Evolutionary conservation across 2,797 vertebrate genomes (phyloP), one percentile per base, ranked within the genome.

Genomic region (Decapterus maruadsi): DNA sequence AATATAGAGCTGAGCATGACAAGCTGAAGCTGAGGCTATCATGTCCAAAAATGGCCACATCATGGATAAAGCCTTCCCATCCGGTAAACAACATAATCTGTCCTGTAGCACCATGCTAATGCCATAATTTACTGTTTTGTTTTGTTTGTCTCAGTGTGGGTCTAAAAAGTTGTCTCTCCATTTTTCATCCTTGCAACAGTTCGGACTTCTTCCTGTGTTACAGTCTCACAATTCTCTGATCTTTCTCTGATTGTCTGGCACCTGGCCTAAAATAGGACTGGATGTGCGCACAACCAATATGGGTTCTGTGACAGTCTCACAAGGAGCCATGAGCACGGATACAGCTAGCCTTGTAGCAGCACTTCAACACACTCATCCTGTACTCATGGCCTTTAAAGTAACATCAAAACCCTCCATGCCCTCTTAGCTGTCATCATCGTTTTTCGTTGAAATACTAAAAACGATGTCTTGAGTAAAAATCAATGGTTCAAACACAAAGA

Each of bases 11-110:
- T 42, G 10, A 42, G 45, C 0, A 13, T 51, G 42, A n/a, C 3
- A 42, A 34, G 29, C 16, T 3, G 13, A 45, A 34, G 29, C 16
- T 5, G 13, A 45, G 19, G 12, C 9, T 38, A 26, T 11, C 1
- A 56, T 56, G 17, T 55, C 58, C 54, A 50, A 60, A 61, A 59
- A 55, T 59, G 50, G 56, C 42, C n/a, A 76, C 1, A 26, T 12
- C 1, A 26, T 12, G 48, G 11, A 72, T 58, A 45, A 67, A 62
- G 0, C 4, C 48, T n/a, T 64, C 60, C 17, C 5, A 58, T 31
- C 20, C 8, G 8, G 14, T 29, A 16, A 55, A 62, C 40, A 55
- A 4, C 1, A 42, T 22, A 50, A 42, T 65, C 2, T 20, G n/a
- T 65, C 22, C 29, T 45, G 9, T 22, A 17, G 19, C 22, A 31